Base-by-base conservation (phyloP, 2,797 vertebrate species). In the Lacerta viridis region DNA sequence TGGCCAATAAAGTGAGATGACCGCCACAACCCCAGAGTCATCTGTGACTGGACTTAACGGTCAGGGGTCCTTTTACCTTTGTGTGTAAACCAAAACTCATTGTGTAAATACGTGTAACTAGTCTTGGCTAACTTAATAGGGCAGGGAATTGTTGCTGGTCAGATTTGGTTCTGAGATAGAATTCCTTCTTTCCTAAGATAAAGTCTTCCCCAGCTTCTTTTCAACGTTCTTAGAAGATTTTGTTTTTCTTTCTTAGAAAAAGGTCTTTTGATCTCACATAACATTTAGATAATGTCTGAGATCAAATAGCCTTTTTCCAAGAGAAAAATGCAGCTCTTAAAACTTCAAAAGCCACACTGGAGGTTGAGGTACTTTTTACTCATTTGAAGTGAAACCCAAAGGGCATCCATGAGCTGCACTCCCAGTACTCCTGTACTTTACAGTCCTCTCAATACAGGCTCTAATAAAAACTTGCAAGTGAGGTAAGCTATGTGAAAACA, bases 191-290 rank as follows among this genome's bases (percentile, higher is more conserved):
- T 61, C 46, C 33, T 29, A 61, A 85, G 66, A 46, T 71, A 88
- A 88, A 71, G 59, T 46, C 50, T 18, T 17, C 78, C 46, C 4
- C 61, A 61, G 71, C 71, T 71, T 66, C 46, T 85, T 90, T 81
- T 90, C 71, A 85, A 81, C 9, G 43, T n/a, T 87, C 41, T 46
- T 85, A 33, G 74, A 76, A n/a, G 25, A 4, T n/a, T 87, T 84
- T 72, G 9, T n/a, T 79, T 84, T 75, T 55, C 33, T 84, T 80
- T 29, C n/a, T 68, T 76, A 80, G 43, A 50, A 77, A 90, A 80
- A 41, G 9, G 25, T 76, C 55, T 50, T 90, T 88, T 90, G 72
- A 88, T 90, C 83, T 90, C 36, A 64, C 50, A 90, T 83, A 82
- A 29, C 78, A 85, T 90, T 85, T 90, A 64, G 83, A 43, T 90